Conservation (phyloP, 2,797 vertebrate species). For the Helicolenus hilgendorfi region DNA sequence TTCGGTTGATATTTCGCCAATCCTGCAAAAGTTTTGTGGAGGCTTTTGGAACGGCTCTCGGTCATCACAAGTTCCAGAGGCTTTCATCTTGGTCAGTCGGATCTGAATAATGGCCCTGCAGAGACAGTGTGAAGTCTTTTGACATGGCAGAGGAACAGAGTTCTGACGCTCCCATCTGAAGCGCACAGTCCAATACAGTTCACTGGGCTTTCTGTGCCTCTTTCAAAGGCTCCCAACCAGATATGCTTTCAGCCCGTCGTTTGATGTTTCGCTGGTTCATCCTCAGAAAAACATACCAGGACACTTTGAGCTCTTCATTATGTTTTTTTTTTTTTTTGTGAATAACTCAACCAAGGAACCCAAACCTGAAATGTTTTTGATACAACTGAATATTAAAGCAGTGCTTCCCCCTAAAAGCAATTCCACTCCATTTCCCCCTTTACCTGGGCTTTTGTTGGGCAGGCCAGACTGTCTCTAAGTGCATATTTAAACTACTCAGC, state of each 20-base stretch:
- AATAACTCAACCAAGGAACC: conserved; percentile 34
- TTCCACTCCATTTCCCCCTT: conserved; percentile 66
- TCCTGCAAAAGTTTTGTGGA: conserved; percentile 48
- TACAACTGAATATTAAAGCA: conserved; percentile 69
- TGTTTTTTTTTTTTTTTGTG: conserved; percentile 46
- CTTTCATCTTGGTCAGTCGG: conserved; percentile 65
- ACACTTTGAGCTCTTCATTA: conserved; percentile 52
- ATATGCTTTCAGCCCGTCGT: conserved; percentile 42
- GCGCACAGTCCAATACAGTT: conserved; percentile 27
- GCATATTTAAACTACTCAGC: conserved; percentile 79
- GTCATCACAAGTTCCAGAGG: conserved; percentile 36
- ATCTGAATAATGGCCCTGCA: conserved; percentile 65
- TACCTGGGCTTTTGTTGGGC: conserved; percentile 67
- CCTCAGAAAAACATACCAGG: conserved; percentile 42
- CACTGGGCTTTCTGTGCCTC: conserved; percentile 6
- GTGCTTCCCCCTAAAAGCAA: conserved; percentile 65
- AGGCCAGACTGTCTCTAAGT: conserved; percentile 61
- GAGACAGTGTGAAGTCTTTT: conserved; percentile 52
- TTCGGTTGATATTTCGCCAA: conserved; percentile 57
- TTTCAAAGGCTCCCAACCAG: conserved; percentile 46
- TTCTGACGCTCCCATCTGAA: conserved; percentile 29
- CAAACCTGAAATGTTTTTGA: conserved; percentile 36
- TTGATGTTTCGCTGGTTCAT: conserved; percentile 58
- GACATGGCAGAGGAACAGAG: conserved; percentile 40
- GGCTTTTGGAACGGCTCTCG: conserved; percentile 26